These are phyloP conservation scores for Bradypodion pumilum DNA, from an alignment of 2,797 vertebrate genomes.

Conservation along the genomic window DNA sequence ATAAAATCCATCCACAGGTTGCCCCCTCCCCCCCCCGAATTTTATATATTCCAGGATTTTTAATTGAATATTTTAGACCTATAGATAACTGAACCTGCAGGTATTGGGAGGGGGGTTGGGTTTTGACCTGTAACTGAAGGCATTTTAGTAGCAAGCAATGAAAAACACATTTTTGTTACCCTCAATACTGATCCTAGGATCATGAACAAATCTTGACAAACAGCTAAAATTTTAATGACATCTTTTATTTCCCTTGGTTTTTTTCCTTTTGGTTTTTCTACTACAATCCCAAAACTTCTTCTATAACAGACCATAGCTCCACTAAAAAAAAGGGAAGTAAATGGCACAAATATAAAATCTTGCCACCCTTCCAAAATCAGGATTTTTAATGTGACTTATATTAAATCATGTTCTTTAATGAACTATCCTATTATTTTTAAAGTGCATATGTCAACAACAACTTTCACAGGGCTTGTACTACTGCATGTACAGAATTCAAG, in stretches of 20 bases:
- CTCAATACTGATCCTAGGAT: too few relatives aligned
- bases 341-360: too few relatives aligned
- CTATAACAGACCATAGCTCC: not conserved
- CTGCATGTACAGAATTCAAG: not conserved
- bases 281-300: not conserved
- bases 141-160: not conserved
- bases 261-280: not conserved
- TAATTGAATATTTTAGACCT: too few relatives aligned
- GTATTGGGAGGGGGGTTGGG: too few relatives aligned
- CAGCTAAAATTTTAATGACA: not conserved
- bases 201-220: not conserved
- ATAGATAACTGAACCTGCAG: too few relatives aligned
- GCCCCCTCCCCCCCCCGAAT: too few relatives aligned
- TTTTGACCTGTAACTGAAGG: not conserved
- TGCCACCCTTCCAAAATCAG: too few relatives aligned
- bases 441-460: not conserved
- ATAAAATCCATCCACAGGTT: slow-evolving; percentile 34
- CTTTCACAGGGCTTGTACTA: not conserved
- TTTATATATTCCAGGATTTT: too few relatives aligned
- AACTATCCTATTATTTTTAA: not conserved
- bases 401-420: too few relatives aligned
- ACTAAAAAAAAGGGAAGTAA: not conserved
- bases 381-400: too few relatives aligned
- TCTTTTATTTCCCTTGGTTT: not conserved
- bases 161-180: not conserved